Base-by-base conservation (phyloP, 53 echinoderm and acorn worm species). In the Echinometra lucunter region DNA sequence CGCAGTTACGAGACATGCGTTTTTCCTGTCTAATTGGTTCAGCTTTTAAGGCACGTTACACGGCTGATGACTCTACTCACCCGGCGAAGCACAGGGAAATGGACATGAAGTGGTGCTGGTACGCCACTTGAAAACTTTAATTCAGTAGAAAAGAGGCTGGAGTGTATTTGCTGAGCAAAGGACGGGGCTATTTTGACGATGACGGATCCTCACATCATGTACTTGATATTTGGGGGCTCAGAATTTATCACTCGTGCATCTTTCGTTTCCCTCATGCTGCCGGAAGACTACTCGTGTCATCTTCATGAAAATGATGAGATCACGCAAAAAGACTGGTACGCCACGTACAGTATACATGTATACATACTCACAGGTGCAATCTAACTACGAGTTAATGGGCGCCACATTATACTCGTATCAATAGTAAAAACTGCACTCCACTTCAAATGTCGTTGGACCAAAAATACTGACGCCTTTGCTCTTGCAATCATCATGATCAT, bases 181-280 rank as follows among this genome's bases (percentile, higher is more conserved):
- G 45, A 69, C 91, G 66, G 69, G 90, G 69, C 67, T 91, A 45
- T 91, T 91, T 91, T 91, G 91, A 91, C 69, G 66, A 66, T 91
- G 91, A 91, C 91, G 91, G 91, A 91, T 45, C 69, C 37, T 85
- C 85, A 85, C 85, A 85, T 85, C 85, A 85, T 85, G 85, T 85
- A 49, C 85, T 85, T 49, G 85, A 85, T 85, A 85, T 85, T 85
- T 85, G 53, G 85, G 49, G 85, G 49, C 30, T 85, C 27, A 16
- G 44, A 42, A 81, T 81, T 85, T 49, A 9, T 85, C 30, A 85
- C 27, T 49, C 49, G 49, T n/a, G n/a, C n/a, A n/a, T 85, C 45
- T 85, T 21, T 85, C 85, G 15, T 63, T 85, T 49, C 45, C 6
- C 49, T n/a, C 49, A n/a, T 49, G 18, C 13, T 49, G 45, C 49